phyloP scores from a whole-genome alignment of 2,888 invertebrate species.

The Kryphioiulus occultus region DNA sequence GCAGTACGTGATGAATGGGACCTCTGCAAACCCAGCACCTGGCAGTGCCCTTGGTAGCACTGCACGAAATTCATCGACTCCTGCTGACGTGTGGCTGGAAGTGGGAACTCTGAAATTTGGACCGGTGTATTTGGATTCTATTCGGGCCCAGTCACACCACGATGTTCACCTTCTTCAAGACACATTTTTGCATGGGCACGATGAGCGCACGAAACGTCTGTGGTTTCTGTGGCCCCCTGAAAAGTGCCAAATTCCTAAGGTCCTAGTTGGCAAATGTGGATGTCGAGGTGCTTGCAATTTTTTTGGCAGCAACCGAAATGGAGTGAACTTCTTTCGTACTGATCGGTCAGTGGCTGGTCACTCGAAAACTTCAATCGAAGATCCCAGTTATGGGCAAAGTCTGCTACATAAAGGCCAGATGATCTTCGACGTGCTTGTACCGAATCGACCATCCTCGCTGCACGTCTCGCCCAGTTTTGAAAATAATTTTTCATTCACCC shows the following conservation, averaged over 20 bases:
- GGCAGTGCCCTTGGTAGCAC: not conserved
- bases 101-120: slow-evolving; percentile 90
- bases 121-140: slow-evolving; percentile 88
- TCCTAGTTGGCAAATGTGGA: slow-evolving; percentile 75
- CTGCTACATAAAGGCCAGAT: slow-evolving; percentile 84
- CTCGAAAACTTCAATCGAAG: slow-evolving; percentile 60
- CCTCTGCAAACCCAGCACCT: slow-evolving; percentile 55
- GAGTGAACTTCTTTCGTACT: slow-evolving; percentile 86
- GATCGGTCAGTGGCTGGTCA: slow-evolving; percentile 76
- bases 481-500: slow-evolving; percentile 43
- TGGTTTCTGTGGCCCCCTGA: slow-evolving; percentile 94
- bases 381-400: slow-evolving; percentile 94
- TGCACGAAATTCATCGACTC: slow-evolving; percentile 51
- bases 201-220: slow-evolving; percentile 82
- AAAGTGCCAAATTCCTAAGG: slow-evolving; percentile 60
- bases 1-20: slow-evolving; percentile 71
- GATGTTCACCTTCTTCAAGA: slow-evolving; percentile 59
- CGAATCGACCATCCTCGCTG: slow-evolving; percentile 67
- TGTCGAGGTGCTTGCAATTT: slow-evolving; percentile 95
- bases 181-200: slow-evolving; percentile 67
- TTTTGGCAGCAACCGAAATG: slow-evolving; percentile 92
- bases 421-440: slow-evolving; percentile 87
- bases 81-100: slow-evolving; percentile 76
- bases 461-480: slow-evolving; percentile 67
- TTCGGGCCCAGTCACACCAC: slow-evolving; percentile 68